These are phyloP conservation scores for Lepus timidus DNA, from an alignment of 2,113 vertebrate species.

Conservation along the genomic window DNA sequence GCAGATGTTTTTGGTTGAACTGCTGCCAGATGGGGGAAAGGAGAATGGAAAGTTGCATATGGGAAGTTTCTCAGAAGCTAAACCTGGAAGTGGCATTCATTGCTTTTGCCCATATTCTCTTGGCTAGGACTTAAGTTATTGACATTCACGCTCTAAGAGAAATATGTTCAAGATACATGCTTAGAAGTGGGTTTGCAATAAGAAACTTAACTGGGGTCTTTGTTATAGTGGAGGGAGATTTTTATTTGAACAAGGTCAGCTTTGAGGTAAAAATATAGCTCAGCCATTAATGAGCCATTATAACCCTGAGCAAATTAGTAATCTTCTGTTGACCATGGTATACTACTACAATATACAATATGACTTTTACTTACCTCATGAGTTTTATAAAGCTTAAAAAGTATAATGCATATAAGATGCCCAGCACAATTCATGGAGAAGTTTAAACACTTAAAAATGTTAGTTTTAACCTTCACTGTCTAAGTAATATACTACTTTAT, in stretches of 20 bases:
- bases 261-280: constrained; percentile 42
- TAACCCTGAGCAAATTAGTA: background rate
- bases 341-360: constrained; percentile 2
- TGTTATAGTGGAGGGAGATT: background rate
- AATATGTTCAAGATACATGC: background rate
- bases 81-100: background rate
- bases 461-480: constrained; percentile 29
- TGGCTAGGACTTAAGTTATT: constrained; percentile 39
- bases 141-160: background rate
- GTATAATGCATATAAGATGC: background rate
- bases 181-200: constrained; percentile 27
- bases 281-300: constrained; percentile 13
- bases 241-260: constrained; percentile 22
- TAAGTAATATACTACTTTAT: background rate
- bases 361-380: background rate
- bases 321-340: background rate
- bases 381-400: constrained; percentile 31
- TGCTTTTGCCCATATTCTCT: constrained; percentile 12
- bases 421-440: background rate
- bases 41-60: background rate
- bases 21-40: background rate
- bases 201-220: background rate
- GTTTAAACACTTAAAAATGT: background rate
- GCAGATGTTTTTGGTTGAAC: background rate
- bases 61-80: background rate